Percentiles rank a stretch among this genome's conserved stretches.
These are phyloP conservation scores for Ochlodes sylvanus DNA, from an alignment of 2,888 invertebrate genomes.

Conservation along the genomic window DNA sequence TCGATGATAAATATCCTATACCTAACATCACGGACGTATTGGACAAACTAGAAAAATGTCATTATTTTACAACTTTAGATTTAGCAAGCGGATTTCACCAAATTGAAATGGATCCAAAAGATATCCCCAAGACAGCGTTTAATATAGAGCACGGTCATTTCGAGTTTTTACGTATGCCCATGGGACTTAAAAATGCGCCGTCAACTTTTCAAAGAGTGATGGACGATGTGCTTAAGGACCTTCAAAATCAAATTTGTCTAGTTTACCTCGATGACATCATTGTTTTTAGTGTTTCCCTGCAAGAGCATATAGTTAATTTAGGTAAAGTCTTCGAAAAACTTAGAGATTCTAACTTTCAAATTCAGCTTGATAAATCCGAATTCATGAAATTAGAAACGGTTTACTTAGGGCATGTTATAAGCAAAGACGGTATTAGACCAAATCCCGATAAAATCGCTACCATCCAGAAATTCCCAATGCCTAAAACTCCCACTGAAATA, in stretches of 20 bases:
- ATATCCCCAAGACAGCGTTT: slow-evolving; percentile 35
- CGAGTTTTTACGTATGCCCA: slow-evolving; percentile 38
- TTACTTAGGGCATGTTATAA: slow-evolving; percentile 8
- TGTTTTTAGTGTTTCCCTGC: neutral
- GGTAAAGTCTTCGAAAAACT: slow-evolving; percentile 14
- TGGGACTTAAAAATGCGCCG: slow-evolving; percentile 38
- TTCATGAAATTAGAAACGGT: slow-evolving; percentile 18
- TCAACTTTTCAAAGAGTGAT: slow-evolving; percentile 41
- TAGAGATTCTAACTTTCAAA: slow-evolving; percentile 4
- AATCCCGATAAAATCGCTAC: slow-evolving; percentile 16
- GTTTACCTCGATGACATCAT: neutral
- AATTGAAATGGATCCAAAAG: slow-evolving; percentile 12
- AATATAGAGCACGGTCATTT: slow-evolving; percentile 40
- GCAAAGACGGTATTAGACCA: slow-evolving; percentile 11
- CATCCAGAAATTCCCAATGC: slow-evolving; percentile 15
- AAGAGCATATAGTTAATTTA: slow-evolving; percentile 13
- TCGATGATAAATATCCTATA: slow-evolving; percentile 25
- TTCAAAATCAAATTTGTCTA: slow-evolving; percentile 13
- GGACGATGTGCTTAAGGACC: slow-evolving; percentile 45
- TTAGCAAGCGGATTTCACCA: slow-evolving; percentile 40
- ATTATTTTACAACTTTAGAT: slow-evolving; percentile 40
- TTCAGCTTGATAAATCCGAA: slow-evolving; percentile 14
- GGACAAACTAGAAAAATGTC: slow-evolving; percentile 36
- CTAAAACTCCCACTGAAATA: slow-evolving; percentile 16
- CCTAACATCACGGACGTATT: slow-evolving; percentile 25